Conservation (phyloP, 2,888 invertebrate genomes). For the Epistrophe grossulariae region DNA sequence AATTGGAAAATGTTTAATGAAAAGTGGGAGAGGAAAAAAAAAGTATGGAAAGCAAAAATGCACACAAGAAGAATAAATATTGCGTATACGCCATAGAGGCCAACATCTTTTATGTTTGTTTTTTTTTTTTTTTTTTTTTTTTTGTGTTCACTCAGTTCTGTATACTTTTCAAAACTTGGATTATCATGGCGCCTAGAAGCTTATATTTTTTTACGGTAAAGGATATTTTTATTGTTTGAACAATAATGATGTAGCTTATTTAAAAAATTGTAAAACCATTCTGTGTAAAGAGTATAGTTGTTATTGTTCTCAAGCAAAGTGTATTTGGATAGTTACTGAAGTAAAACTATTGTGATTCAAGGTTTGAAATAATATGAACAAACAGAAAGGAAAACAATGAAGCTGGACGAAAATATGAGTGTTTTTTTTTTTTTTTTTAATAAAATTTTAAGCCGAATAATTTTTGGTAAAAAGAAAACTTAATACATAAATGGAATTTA, state of each 20-base stretch:
- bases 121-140: constrained; percentile 1
- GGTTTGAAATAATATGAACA: constrained; percentile 4
- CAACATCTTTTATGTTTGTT: constrained; percentile 24
- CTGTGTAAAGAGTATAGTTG: not conserved
- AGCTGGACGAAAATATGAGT: not conserved
- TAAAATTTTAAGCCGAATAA: constrained; percentile 3
- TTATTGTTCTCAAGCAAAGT: not conserved
- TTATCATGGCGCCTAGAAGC: constrained; percentile 50
- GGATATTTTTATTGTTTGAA: constrained; percentile 20
- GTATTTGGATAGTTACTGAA: constrained; percentile 20
- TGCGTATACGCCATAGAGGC: constrained; percentile 64
- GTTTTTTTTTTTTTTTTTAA: constrained; percentile 4
- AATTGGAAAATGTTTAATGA: constrained; percentile 69
- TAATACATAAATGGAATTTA: not conserved
- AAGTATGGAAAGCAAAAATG: not conserved
- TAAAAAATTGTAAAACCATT: constrained; percentile 34
- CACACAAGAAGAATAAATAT: constrained; percentile 35
- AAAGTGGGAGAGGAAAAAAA: constrained; percentile 39
- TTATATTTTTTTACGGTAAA: constrained; percentile 16
- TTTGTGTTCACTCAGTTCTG: no score
- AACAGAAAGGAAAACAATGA: not conserved
- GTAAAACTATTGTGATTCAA: constrained; percentile 10
- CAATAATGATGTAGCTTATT: constrained; percentile 37
- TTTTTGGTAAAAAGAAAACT: not conserved
- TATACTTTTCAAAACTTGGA: constrained; percentile 24